phyloP scores from a whole-genome alignment of 2,797 vertebrate genomes.

The Crypturellus tataupa region DNA sequence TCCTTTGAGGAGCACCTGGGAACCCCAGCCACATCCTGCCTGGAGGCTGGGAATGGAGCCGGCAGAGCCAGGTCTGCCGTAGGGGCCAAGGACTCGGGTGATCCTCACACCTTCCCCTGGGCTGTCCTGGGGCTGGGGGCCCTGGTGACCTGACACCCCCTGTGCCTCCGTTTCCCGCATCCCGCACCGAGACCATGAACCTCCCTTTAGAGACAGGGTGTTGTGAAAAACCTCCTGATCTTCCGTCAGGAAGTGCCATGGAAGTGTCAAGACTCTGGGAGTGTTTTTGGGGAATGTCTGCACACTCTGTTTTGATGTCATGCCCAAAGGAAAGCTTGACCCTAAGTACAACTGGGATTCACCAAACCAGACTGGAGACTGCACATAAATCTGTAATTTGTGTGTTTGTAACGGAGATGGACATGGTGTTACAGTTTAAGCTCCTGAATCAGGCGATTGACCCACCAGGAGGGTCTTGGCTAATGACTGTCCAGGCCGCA shows the following conservation, averaged over 20 bases:
- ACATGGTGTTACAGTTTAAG: neutral
- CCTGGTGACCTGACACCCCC: neutral
- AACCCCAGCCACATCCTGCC: neutral
- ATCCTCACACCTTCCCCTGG: neutral
- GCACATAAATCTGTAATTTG: rapidly evolving
- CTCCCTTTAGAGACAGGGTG: neutral
- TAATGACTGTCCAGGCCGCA: neutral
- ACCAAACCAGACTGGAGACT: neutral
- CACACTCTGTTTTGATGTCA: neutral
- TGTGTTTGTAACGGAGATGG: rapidly evolving
- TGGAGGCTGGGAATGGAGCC: neutral
- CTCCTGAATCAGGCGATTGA: rapidly evolving
- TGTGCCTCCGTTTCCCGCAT: neutral
- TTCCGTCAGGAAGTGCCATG: neutral
- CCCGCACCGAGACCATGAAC: neutral
- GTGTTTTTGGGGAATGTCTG: neutral
- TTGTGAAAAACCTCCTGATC: neutral
- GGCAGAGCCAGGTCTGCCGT: neutral
- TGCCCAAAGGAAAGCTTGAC: neutral
- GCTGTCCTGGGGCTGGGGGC: neutral
- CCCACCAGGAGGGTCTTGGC: neutral
- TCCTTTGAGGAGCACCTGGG: neutral
- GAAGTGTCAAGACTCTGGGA: neutral
- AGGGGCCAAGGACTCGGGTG: neutral
- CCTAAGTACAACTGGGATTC: rapidly evolving